Percentiles rank a stretch among this genome's conserved stretches.
These are phyloP conservation scores for Hoplodrina blanda DNA, from an alignment of 2,888 invertebrate species.

Conservation along the genomic window DNA sequence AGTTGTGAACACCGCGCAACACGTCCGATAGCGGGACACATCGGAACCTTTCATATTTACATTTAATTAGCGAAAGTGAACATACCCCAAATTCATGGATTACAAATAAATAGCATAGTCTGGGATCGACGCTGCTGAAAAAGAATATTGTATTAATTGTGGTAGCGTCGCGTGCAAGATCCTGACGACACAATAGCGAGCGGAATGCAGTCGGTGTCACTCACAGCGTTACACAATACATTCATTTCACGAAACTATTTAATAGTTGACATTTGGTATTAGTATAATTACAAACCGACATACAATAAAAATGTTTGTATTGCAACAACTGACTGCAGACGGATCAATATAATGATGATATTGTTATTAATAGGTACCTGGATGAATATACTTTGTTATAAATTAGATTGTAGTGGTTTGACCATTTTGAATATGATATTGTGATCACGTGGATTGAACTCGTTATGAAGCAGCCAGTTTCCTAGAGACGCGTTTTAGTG, in stretches of 20 bases:
- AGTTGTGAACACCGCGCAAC: constrained; percentile 22
- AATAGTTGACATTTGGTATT: no score
- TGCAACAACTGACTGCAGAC: no score
- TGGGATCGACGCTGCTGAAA: neutral
- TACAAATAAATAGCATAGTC: neutral
- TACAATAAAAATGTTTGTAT: no score
- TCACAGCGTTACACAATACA: no score
- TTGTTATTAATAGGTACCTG: no score
- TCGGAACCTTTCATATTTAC: neutral
- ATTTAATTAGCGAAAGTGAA: constrained; percentile 29
- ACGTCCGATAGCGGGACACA: constrained; percentile 3
- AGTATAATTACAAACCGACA: no score
- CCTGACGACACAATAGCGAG: no score
- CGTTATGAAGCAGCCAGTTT: neutral
- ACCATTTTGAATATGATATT: no score
- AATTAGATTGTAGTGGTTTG: no score
- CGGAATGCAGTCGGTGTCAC: neutral
- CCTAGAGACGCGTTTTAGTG: constrained; percentile 20
- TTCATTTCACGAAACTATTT: no score
- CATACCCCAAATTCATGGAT: neutral
- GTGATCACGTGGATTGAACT: neutral
- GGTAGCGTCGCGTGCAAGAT: neutral
- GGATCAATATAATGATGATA: no score
- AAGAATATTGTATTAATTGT: neutral
- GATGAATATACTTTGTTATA: no score